Conservation (phyloP, 2,797 vertebrate genomes). For the Alosa sapidissima region DNA sequence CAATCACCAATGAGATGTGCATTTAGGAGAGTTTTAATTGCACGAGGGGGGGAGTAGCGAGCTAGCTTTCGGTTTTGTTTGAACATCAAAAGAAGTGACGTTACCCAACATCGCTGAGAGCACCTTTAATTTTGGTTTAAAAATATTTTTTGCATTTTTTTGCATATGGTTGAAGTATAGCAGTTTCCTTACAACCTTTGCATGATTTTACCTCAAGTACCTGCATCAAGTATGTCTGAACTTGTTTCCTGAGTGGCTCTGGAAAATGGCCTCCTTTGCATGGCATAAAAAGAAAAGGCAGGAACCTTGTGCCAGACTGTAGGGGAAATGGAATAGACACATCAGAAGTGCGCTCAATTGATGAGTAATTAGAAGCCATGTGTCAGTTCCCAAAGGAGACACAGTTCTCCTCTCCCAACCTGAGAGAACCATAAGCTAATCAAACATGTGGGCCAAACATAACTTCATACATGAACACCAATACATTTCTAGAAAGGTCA, state of each 20-base stretch:
- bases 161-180: no score
- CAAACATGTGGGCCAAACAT: background rate
- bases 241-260: background rate
- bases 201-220: no score
- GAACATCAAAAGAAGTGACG: no score
- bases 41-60: no score
- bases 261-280: background rate
- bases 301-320: background rate
- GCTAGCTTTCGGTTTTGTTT: no score
- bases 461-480: background rate
- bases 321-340: conserved; percentile 46
- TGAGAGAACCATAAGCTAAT: background rate
- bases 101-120: no score
- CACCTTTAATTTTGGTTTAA: no score
- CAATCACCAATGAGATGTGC: no score
- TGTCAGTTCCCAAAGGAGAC: conserved; percentile 53
- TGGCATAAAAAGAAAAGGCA: conserved; percentile 1
- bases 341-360: conserved; percentile 30
- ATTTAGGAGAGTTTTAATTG: no score
- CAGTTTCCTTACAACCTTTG: no score
- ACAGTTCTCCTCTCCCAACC: background rate
- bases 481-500: background rate
- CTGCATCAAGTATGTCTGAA: background rate
- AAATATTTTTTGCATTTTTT: no score
- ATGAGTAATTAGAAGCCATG: conserved; percentile 54